A percentile compares a stretch with the other conserved stretches of the same genome.
These are phyloP conservation scores for Hipposideros larvatus DNA, from an alignment of 2,797 vertebrate genomes.

Conservation along the genomic window DNA sequence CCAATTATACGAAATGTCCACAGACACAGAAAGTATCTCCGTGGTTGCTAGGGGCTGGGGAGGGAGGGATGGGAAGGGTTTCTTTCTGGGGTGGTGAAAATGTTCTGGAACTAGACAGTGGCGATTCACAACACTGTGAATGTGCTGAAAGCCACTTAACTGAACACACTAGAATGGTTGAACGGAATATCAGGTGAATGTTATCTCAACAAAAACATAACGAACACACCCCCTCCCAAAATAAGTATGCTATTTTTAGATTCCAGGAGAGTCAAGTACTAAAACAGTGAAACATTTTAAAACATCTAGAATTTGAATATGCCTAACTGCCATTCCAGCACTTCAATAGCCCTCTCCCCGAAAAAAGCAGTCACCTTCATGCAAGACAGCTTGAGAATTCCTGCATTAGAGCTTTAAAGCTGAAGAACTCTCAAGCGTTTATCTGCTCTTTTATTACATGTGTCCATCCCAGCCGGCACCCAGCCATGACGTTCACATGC, in stretches of 20 bases:
- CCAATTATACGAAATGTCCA: not conserved
- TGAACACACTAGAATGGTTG: not conserved
- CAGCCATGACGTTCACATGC: not conserved
- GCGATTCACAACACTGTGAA: accelerated
- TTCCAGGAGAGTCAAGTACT: not conserved
- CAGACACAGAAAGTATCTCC: not conserved
- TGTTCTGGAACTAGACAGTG: not conserved
- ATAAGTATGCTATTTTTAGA: not conserved
- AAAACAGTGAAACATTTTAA: accelerated
- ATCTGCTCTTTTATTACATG: not conserved
- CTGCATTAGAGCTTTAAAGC: not conserved
- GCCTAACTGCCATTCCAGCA: not conserved
- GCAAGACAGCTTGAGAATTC: not conserved
- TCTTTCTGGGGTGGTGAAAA: not conserved
- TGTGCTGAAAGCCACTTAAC: not conserved
- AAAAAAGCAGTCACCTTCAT: not conserved
- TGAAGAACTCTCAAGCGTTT: not conserved
- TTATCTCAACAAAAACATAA: not conserved
- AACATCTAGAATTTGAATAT: not conserved
- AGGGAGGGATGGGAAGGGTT: not conserved
- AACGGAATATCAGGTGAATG: not conserved
- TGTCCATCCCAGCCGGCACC: not conserved
- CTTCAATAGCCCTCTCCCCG: not conserved
- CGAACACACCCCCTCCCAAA: not conserved
- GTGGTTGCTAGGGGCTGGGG: not conserved